These are phyloP conservation scores for Stigmatopora nigra DNA, from an alignment of 2,113 vertebrate species.

Conservation along the genomic window DNA sequence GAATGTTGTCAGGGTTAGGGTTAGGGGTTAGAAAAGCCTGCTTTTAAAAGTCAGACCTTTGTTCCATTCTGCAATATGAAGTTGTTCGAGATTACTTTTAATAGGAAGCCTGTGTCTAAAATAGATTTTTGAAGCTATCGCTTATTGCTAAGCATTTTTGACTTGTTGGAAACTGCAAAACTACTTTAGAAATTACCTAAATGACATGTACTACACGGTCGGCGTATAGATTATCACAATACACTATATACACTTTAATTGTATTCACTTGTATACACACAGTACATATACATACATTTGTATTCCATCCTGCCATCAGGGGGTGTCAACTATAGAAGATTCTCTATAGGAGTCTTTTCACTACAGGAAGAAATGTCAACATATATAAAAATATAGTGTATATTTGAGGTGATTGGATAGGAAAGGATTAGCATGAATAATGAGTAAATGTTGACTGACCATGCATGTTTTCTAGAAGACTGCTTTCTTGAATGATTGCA, in stretches of 20 bases:
- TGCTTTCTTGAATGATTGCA: constrained; percentile 29
- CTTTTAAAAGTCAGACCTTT: too few species aligned
- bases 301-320: constrained; percentile 50
- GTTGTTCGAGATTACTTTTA: too few species aligned
- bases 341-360: constrained; percentile 74
- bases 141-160: too few species aligned
- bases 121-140: too few species aligned
- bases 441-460: background rate
- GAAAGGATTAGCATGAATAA: background rate
- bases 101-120: too few species aligned
- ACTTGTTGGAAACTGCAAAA: too few species aligned
- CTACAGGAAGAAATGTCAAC: constrained; percentile 46
- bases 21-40: too few species aligned
- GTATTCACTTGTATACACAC: background rate
- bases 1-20: background rate
- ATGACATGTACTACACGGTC: background rate
- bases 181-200: background rate
- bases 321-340: constrained; percentile 68
- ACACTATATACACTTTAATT: background rate
- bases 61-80: too few species aligned
- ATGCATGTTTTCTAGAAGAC: constrained; percentile 39
- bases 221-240: background rate
- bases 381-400: background rate
- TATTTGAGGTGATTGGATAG: background rate
- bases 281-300: constrained; percentile 1